Evolutionary conservation across 2,888 invertebrate genomes (phyloP).

Genomic region (Heliconius charithonia): DNA sequence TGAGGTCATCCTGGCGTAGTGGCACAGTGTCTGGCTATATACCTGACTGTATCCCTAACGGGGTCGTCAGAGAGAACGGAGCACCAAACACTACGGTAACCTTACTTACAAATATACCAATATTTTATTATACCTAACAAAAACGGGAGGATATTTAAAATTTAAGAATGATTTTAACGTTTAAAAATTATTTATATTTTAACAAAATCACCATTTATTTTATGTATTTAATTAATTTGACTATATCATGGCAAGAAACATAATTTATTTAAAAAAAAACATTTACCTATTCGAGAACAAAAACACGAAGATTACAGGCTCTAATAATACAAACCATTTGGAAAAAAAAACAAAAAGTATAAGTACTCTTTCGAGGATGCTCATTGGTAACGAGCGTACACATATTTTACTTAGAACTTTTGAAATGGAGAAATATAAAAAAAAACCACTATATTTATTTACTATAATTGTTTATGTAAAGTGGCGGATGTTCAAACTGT

Average conservation of each 20-base stretch:
- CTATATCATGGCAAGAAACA: background rate
- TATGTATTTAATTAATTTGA: too few species aligned
- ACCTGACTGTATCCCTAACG: too few species aligned
- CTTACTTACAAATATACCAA: too few species aligned
- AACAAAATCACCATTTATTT: too few species aligned
- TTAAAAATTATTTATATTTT: too few species aligned
- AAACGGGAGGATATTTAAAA: too few species aligned
- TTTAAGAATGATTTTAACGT: too few species aligned
- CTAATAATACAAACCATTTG: background rate
- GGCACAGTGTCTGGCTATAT: too few species aligned
- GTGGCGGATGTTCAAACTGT: background rate
- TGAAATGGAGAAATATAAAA: conserved; percentile 14
- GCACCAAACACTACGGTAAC: too few species aligned
- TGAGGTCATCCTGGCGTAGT: too few species aligned
- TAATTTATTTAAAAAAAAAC: background rate
- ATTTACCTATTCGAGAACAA: background rate
- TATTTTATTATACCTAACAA: too few species aligned
- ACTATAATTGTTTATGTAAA: background rate
- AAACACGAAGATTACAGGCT: background rate
- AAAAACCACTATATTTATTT: background rate
- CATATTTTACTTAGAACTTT: conserved; percentile 16
- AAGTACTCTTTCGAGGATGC: background rate
- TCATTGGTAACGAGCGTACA: conserved; percentile 19
- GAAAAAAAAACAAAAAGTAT: conserved; percentile 13
- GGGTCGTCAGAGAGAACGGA: too few species aligned